Base-by-base conservation (phyloP, 2,888 invertebrate species). In the Xylophagus ater region DNA sequence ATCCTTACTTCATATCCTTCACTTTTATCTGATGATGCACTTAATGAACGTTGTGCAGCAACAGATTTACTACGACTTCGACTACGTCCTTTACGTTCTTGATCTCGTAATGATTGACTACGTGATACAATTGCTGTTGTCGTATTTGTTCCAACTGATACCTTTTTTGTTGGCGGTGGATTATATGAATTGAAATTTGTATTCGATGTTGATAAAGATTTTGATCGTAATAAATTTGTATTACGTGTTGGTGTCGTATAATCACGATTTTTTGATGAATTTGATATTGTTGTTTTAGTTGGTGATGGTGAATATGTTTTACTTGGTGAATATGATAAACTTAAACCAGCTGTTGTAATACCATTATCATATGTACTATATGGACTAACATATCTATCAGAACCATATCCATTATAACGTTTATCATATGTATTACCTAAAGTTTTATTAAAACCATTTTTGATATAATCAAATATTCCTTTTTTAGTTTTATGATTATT, bases 1-100 rank as follows among this genome's bases (percentile, higher is more conserved):
- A 26, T 32, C 65, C 83, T 73, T 82, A 87, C 87, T 71, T 75
- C 76, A 57, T 87, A 87, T 69, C 86, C 86, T 67, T 86, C 86
- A 43, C 86, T 86, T 52, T 80, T 76, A 45, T 80, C 68, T 10
- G 80, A 80, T 33, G 73, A 77, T 49, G 78, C 71, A 60, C 80
- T 80, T 42, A 76, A 60, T 3, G 78, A 77, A 37, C 77, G 67
- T 43, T 60, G 57, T 1, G 59, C 59, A 8, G 37, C 42, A 4
- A 59, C 58, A 20, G 57, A 59, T 33, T 58, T 55, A 4, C 58
- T 59, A 36, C 61, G 55, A 20, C 59, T 59, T 13, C 64, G 58
- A 43, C 55, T 61, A 13, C 66, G 56, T 8, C 60, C 60, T 41
- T 65, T 62, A 31, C 67, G 62, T 35, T 68, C 68, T 42, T 64